Evolutionary conservation across 2,113 vertebrate species (phyloP).

Genomic region (Pteropus alecto): DNA sequence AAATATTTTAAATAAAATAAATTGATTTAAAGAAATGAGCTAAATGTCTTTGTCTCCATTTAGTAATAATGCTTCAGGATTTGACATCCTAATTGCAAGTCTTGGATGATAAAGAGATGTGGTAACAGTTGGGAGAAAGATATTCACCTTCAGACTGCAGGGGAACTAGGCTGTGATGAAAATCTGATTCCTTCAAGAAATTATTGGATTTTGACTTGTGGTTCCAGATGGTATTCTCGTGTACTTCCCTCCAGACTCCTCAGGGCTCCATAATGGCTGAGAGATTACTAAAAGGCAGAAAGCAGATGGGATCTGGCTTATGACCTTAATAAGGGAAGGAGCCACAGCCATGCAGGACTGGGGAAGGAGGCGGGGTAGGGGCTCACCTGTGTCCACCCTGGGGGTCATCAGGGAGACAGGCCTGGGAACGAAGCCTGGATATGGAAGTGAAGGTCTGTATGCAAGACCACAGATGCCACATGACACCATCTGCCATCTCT

Average conservation of each 20-base stretch:
- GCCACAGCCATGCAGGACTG: neutral
- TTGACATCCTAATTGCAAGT: neutral
- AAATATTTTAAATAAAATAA: slow-evolving; percentile 39
- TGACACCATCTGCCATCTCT: neutral
- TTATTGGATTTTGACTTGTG: neutral
- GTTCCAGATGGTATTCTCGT: neutral
- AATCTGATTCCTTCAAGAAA: neutral
- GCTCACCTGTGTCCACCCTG: neutral
- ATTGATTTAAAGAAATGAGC: neutral
- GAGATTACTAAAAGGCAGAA: neutral
- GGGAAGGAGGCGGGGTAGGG: neutral
- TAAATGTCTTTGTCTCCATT: neutral
- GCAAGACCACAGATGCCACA: neutral
- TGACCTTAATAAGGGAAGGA: neutral
- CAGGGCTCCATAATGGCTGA: neutral
- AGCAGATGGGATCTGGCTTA: neutral
- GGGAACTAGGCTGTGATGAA: neutral
- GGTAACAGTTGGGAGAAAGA: neutral
- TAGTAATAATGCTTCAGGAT: neutral
- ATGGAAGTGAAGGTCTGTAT: neutral
- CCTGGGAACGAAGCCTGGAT: neutral
- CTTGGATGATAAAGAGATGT: neutral
- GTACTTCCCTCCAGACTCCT: neutral
- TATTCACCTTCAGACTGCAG: neutral
- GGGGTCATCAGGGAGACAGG: neutral